These are phyloP conservation scores for Scolopax rusticola DNA, from an alignment of 2,797 vertebrate genomes.

Conservation along the genomic window DNA sequence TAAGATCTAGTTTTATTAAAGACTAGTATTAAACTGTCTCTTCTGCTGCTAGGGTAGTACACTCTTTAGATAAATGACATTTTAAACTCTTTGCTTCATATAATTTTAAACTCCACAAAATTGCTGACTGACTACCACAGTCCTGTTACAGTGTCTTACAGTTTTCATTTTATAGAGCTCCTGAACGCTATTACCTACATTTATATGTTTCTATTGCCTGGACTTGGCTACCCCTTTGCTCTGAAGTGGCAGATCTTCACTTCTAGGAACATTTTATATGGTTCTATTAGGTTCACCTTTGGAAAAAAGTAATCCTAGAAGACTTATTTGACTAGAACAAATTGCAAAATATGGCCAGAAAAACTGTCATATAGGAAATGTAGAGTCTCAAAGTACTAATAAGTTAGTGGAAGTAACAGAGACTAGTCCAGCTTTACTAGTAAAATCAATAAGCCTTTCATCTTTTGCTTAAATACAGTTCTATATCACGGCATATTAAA, in stretches of 20 bases:
- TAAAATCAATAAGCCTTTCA: conserved; percentile 15
- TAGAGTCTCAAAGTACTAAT: background rate
- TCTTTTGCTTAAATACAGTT: background rate
- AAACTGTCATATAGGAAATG: background rate
- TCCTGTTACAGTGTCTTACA: background rate
- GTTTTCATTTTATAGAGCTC: background rate
- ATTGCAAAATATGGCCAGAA: background rate
- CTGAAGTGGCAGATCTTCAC: background rate
- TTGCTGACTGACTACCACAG: background rate
- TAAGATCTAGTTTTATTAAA: background rate
- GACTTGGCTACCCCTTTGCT: background rate
- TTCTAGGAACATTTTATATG: background rate
- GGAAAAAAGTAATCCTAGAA: conserved; percentile 38
- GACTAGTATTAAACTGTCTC: background rate
- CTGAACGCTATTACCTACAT: background rate
- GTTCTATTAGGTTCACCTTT: background rate
- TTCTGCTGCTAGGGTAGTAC: background rate
- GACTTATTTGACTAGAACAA: background rate
- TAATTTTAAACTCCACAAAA: conserved; percentile 29
- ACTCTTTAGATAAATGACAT: background rate
- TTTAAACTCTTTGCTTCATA: conserved; percentile 22
- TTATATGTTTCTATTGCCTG: background rate
- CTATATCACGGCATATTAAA: background rate
- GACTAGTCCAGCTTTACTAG: background rate
- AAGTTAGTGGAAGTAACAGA: background rate